phyloP scores from a whole-genome alignment of 2,797 vertebrate species.

The Hapalemur alaotrensis region DNA sequence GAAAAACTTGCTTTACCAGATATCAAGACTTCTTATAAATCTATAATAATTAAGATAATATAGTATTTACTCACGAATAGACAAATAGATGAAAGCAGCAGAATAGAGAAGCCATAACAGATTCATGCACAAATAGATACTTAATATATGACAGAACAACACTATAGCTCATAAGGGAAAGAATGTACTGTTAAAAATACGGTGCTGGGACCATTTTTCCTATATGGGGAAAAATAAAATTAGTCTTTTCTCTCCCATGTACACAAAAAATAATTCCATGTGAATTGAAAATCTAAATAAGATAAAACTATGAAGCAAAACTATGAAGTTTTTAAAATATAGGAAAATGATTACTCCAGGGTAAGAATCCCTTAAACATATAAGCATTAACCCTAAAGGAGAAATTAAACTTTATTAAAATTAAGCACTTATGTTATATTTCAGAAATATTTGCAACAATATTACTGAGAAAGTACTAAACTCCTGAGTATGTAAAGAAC shows the following conservation, averaged over 20 bases:
- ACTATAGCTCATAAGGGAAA: not conserved
- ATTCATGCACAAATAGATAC: not conserved
- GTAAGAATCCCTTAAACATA: not conserved
- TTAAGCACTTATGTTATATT: not conserved
- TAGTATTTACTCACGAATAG: not conserved
- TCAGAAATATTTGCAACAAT: not conserved
- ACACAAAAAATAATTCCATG: not conserved
- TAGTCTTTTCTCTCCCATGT: not conserved
- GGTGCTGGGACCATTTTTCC: not conserved
- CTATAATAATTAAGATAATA: not conserved
- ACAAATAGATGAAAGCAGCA: not conserved
- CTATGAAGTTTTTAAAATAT: not conserved
- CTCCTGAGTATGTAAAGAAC: not conserved
- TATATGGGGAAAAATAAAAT: not conserved
- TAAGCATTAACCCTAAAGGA: not conserved
- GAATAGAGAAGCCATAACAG: not conserved
- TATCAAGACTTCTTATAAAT: not conserved
- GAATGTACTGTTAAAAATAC: not conserved
- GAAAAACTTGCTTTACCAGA: not conserved
- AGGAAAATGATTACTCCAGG: not conserved
- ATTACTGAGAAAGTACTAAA: not conserved
- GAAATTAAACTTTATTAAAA: not conserved
- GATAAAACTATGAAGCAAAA: not conserved
- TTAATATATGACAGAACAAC: not conserved
- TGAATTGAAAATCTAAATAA: not conserved